phyloP scores from a whole-genome alignment of 1,140 invertebrate species.

The Centruroides vittatus region DNA sequence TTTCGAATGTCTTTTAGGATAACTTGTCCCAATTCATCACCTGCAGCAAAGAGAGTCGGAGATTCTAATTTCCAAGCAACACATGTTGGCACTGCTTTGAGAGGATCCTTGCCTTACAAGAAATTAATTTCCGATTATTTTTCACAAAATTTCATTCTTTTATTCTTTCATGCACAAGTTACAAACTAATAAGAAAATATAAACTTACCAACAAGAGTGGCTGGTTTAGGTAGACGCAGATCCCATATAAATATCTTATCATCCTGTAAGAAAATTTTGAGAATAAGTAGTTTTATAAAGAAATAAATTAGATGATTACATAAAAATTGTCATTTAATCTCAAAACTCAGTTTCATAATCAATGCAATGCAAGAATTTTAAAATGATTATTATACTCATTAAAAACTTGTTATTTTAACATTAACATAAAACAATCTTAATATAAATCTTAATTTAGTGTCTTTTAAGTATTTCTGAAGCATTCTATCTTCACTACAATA shows the following conservation, averaged over 20 bases:
- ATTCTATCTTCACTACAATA: too few species aligned
- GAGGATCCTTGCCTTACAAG: neutral
- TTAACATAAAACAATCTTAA: too few species aligned
- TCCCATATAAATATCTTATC: slow-evolving; percentile 21
- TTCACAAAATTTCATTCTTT: neutral
- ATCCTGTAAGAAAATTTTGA: slow-evolving; percentile 17
- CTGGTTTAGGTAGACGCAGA: slow-evolving; percentile 19
- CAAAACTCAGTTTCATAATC: too few species aligned
- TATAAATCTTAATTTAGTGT: too few species aligned
- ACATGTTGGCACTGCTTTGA: slow-evolving; percentile 3
- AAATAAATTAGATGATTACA: too few species aligned
- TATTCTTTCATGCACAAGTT: neutral
- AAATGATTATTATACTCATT: too few species aligned
- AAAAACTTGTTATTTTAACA: too few species aligned
- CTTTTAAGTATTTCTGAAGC: too few species aligned
- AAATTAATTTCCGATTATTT: neutral
- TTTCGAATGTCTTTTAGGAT: slow-evolving; percentile 3
- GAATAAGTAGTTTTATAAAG: too few species aligned
- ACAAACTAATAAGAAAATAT: too few species aligned
- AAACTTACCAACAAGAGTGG: slow-evolving; percentile 13
- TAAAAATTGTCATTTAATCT: too few species aligned
- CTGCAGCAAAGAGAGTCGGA: neutral
- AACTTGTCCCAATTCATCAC: slow-evolving; percentile 4
- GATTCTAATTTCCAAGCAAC: slow-evolving; percentile 2
- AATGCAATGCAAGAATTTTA: too few species aligned